Evolutionary conservation across 2,888 invertebrate species (phyloP), one percentile per base, ranked within the genome.

Genomic region (Exocentrus adspersus): DNA sequence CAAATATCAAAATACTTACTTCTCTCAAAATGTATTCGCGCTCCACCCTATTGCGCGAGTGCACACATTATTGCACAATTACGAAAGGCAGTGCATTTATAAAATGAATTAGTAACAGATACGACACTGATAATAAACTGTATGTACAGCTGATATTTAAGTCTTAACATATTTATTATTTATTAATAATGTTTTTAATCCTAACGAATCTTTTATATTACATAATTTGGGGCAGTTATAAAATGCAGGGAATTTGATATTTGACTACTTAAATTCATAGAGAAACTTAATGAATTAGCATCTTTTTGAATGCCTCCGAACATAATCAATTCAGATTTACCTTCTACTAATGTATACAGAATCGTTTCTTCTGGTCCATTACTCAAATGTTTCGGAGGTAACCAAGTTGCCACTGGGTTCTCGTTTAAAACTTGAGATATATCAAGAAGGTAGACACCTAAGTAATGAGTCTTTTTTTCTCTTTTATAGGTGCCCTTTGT

Each of bases 301-400:
- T 93, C 92, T 80, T 93, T 94, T 75, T 92, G 90, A 70, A 97
- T 94, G 62, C 97, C 98, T n/a, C 97, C 97, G 85, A 98, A 97
- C 87, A 98, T 91, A 57, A 98, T 91, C 21, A 98, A 83, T 85
- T 98, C 97, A 9, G 94, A 94, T 78, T 94, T 92, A 10, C 96
- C 97, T 69, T 91, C 89, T 3, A 95, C 91, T 73, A 97, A 86
- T 28, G 95, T 92, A 80, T 97, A 97, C 76, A 97, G 87, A 70
- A 97, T 92, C 51, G 95, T 89, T 79, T 97, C 94, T 79, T 95
- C 94, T 0, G 97, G 96, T 0, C 80, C 80, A 50, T 77, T 76
- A n/a, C 69, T 71, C 9, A 77, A 52, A 66, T 89, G 86, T 73
- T 91, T 90, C 69, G 89, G 86, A 65, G 89, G 88, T 66, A 91